phyloP scores from a whole-genome alignment of 2,888 invertebrate genomes.

The Pollenia angustigena region DNA sequence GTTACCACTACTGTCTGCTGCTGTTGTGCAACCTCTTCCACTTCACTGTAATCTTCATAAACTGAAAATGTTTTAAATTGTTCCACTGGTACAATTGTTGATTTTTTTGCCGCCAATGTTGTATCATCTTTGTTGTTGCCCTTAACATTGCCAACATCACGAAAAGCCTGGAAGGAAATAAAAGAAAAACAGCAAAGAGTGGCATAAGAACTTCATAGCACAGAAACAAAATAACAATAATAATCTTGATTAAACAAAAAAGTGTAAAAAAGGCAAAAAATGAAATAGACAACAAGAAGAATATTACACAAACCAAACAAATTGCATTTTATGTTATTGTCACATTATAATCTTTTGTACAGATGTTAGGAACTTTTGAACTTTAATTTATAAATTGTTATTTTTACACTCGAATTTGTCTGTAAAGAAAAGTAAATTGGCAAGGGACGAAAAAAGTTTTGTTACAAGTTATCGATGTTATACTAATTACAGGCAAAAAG shows the following conservation, averaged over 20 bases:
- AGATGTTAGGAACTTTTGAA: constrained; percentile 58
- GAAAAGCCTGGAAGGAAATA: constrained; percentile 77
- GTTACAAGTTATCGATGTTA: not conserved
- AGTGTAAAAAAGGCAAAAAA: constrained; percentile 12
- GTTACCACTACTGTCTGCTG: constrained; percentile 5
- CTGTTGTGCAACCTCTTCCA: constrained; percentile 72
- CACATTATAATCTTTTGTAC: constrained; percentile 59
- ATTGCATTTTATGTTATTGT: constrained; percentile 60
- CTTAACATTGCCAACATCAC: constrained; percentile 77
- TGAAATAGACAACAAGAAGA: constrained; percentile 32
- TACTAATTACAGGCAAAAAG: too few species aligned
- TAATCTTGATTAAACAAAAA: constrained; percentile 61
- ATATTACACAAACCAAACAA: constrained; percentile 44
- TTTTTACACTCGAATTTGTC: constrained; percentile 7
- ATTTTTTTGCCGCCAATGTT: constrained; percentile 79
- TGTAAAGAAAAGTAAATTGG: not conserved
- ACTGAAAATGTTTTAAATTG: constrained; percentile 91
- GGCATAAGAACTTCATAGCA: not conserved
- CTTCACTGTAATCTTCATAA: constrained; percentile 86
- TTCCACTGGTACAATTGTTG: constrained; percentile 86
- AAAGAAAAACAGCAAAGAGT: constrained; percentile 5
- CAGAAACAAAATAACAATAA: constrained; percentile 39
- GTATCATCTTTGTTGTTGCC: constrained; percentile 67
- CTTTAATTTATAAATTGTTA: constrained; percentile 47
- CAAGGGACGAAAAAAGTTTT: not conserved